These are phyloP conservation scores for Deilephila elpenor DNA, from an alignment of 2,888 invertebrate species.

Conservation along the genomic window DNA sequence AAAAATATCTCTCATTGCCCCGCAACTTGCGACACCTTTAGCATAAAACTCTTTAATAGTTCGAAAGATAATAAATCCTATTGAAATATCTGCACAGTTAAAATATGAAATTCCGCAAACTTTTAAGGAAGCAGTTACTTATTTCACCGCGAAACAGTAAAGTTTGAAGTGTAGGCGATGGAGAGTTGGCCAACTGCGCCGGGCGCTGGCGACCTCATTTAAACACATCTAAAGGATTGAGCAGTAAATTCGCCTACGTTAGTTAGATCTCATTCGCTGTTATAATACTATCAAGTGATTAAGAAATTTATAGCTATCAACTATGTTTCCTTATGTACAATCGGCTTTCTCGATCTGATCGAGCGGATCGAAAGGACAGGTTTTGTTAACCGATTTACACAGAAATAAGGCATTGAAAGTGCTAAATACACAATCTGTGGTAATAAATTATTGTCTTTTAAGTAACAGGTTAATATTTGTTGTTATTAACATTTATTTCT, in stretches of 20 bases:
- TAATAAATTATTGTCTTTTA: not conserved
- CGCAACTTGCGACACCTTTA: too few relatives aligned
- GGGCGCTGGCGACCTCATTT: slow-evolving; percentile 17
- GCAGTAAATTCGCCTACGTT: slow-evolving; percentile 21
- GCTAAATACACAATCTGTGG: not conserved
- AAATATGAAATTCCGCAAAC: slow-evolving; percentile 9
- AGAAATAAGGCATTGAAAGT: not conserved
- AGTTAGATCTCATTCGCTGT: slow-evolving; percentile 1
- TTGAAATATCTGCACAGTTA: not conserved
- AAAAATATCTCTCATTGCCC: too few relatives aligned
- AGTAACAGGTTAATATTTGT: not conserved
- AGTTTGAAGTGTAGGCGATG: slow-evolving; percentile 22
- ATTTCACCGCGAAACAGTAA: slow-evolving; percentile 19
- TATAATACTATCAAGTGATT: slow-evolving; percentile 31
- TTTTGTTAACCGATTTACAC: not conserved
- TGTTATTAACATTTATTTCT: too few relatives aligned
- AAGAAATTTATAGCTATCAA: slow-evolving; percentile 11
- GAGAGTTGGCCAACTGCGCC: slow-evolving; percentile 16
- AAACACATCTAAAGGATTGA: slow-evolving; percentile 17
- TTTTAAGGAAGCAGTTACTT: slow-evolving; percentile 17
- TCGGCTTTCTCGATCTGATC: not conserved
- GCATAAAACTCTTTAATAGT: not conserved
- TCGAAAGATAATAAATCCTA: not conserved
- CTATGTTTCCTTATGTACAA: not conserved
- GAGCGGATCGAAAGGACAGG: not conserved